Conservation (phyloP, 2,113 vertebrate species). For the Xiphorhynchus elegans region DNA sequence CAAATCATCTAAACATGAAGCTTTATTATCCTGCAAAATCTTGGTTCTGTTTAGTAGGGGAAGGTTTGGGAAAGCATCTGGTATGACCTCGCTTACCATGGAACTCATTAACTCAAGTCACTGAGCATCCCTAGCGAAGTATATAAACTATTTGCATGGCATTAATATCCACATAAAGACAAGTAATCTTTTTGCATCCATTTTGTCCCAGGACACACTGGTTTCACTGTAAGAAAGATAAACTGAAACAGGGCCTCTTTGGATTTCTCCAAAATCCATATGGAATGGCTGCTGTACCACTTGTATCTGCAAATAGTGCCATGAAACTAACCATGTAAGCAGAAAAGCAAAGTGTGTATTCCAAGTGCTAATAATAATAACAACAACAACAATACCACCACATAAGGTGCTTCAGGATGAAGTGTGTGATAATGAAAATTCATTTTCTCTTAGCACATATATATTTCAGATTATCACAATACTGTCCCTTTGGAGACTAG, state of each 20-base stretch:
- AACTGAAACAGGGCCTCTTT: neutral
- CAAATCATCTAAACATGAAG: neutral
- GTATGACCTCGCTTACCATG: neutral
- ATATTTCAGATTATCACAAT: neutral
- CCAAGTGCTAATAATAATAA: neutral
- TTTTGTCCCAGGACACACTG: neutral
- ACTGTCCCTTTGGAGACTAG: neutral
- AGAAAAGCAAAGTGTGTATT: neutral
- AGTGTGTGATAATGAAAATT: neutral
- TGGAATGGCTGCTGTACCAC: neutral
- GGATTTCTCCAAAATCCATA: neutral
- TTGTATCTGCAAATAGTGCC: neutral
- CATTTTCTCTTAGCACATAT: neutral
- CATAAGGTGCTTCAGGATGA: neutral
- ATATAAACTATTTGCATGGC: neutral
- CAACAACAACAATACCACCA: neutral
- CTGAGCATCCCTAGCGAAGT: neutral
- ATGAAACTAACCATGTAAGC: neutral
- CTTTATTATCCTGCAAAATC: conserved; percentile 10
- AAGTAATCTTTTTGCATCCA: neutral
- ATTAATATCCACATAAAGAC: neutral
- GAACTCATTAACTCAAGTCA: conserved; percentile 11
- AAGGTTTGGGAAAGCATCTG: conserved; percentile 2
- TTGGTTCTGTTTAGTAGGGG: neutral
- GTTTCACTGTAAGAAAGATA: neutral